A percentile compares a stretch with the other conserved stretches of the same genome.
These are phyloP conservation scores for Villa cingulata DNA, from an alignment of 2,888 invertebrate species.

Conservation along the genomic window DNA sequence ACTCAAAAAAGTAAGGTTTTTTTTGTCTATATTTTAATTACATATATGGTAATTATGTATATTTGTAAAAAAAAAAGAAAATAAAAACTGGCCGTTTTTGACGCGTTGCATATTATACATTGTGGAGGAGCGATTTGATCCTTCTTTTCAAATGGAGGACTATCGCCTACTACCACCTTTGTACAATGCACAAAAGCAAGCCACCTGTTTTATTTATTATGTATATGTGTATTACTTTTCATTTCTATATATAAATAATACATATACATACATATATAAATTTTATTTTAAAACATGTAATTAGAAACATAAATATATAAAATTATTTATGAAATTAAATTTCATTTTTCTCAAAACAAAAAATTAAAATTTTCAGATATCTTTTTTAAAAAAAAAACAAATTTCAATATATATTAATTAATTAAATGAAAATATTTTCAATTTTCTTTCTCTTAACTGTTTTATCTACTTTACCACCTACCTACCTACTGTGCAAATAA, in stretches of 20 bases:
- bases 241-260: slow-evolving; percentile 7
- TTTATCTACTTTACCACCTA: slow-evolving; percentile 4
- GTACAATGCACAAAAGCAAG: slow-evolving; percentile 10
- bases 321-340: too few species aligned
- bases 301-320: not conserved
- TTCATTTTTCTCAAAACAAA: not conserved
- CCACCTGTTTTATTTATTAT: slow-evolving; percentile 5
- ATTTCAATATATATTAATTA: slow-evolving; percentile 1
- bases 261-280: not conserved
- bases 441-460: slow-evolving; percentile 8
- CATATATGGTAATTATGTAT: too few species aligned
- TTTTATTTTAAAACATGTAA: too few species aligned
- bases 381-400: not conserved
- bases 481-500: too few species aligned
- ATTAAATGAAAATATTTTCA: slow-evolving; percentile 9
- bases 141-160: not conserved
- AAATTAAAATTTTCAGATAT: not conserved
- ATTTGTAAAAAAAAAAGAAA: not conserved
- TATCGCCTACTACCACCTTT: slow-evolving; percentile 3
- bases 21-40: too few species aligned
- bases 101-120: slow-evolving; percentile 6
- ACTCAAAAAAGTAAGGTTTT: too few species aligned
- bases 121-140: not conserved
- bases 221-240: slow-evolving; percentile 8
- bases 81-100: slow-evolving; percentile 7